Base-by-base conservation (phyloP, 2,888 invertebrate genomes). In the Hypsopygia costalis region DNA sequence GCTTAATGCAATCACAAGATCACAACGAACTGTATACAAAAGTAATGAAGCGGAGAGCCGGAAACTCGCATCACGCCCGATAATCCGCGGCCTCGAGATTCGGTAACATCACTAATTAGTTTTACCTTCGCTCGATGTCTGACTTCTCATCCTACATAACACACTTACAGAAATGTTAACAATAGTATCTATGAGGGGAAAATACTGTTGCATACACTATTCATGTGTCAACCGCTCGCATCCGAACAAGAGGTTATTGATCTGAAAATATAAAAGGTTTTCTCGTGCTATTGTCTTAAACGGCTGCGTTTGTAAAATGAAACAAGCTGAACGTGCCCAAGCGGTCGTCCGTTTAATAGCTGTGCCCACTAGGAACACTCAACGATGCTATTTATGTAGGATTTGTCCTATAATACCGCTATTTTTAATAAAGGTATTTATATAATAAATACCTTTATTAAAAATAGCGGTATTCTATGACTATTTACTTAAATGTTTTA, bases 281-380 rank as follows among this genome's bases (percentile, higher is more conserved):
- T 70, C 73, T 69, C 63, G 58, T 52, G 55, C 55, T 62, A 74
- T 81, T 83, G 83, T 85, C 76, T 81, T 73, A 70, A 78, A 69
- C 69, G 66, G 62, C 39, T 33, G 28, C 60, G 59, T 58, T 62
- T 64, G 60, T 63, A 60, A 58, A 58, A 62, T 63, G 59, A 55
- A 71, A 63, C 64, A 56, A 56, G 66, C 65, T 64, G 67, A 68
- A 76, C 85, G 86, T 86, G 85, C 76, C 62, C 70, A 76, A 85
- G 85, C 78, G 71, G 63, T 61, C 50, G 56, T 53, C 51, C 48
- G 59, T 57, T 58, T 68, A 69, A 67, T 68, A 64, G 62, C 56
- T 45, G 49, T 55, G 53, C 57, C 61, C 52, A 28, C 36, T 45
- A 34, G 43, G 34, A 28, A 25, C 12, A 8, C 47, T 37, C 6